Evolutionary conservation across 1,140 invertebrate genomes (phyloP), one percentile per base, ranked within the genome.

Genomic region (Euglossa dilemma): DNA sequence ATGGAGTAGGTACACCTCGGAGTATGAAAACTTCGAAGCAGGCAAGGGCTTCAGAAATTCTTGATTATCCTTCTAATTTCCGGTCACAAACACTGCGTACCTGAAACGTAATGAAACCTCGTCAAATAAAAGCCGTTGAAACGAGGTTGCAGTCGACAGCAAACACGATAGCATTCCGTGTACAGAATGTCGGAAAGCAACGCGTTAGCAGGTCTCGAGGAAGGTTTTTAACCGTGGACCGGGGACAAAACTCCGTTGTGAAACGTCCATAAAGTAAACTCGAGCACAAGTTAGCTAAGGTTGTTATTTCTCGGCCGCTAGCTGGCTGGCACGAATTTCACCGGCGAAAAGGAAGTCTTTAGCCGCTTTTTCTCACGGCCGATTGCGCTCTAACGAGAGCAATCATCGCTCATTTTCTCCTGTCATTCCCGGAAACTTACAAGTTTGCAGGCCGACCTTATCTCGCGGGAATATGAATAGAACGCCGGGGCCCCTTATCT

Each of bases 371-470:
- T 59, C 43, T 80, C 36, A 64, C 78, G 16, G 47, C 50, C 70
- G 78, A 80, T 80, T 64, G 50, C 78, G 18, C 18, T 50, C 50
- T 80, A 80, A 80, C 70, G 78, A 80, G 70, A 74, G 45, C 70
- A 80, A 80, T 80, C 78, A 64, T 80, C 59, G 78, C 70, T 80
- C 70, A 74, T 80, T 74, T 74, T 64, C 57, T 18, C 70, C 28
- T 61, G 47, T 47, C 47, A 18, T 64, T 63, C 28, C n/a, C 47
- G 78, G 78, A 80, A 74, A 71, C 78, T 80, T 54, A 45, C 45
- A 80, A 64, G 57, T 74, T 80, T 74, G 57, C 78, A 23, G 36
- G 28, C 18, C 50, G 57, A 64, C 50, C 57, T 64, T 74, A 63
- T 74, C 78, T 56, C 70, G 23, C 4, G 28, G 28, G 50, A 74